Percentiles rank a stretch among this genome's conserved stretches.
Conservation (phyloP, 2,888 invertebrate genomes). For the Hymenopus coronatus region DNA sequence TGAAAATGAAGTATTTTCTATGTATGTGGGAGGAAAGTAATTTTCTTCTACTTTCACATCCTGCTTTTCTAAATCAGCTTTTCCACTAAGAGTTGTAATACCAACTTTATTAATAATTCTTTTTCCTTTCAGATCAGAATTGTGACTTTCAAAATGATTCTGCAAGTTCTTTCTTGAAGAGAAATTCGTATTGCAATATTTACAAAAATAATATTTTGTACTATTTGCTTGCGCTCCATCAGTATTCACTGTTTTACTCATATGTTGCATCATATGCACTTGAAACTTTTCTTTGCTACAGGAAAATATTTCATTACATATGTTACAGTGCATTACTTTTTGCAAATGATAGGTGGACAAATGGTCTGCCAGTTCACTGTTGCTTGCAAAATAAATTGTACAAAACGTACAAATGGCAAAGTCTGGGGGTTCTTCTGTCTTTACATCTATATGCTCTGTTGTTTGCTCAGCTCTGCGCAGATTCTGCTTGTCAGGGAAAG, state of each 20-base stretch:
- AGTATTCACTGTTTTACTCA: not conserved
- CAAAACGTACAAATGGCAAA: not conserved
- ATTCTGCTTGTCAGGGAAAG: slow-evolving; percentile 13
- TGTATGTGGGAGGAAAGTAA: not conserved
- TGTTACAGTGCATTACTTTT: not conserved
- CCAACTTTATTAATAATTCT: not conserved
- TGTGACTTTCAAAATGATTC: not conserved
- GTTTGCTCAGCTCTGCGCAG: slow-evolving; percentile 2
- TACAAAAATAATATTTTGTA: not conserved
- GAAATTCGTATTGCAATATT: not conserved
- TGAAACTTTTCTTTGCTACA: not conserved
- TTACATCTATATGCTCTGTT: not conserved
- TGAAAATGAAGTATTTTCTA: not conserved
- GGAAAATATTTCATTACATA: slow-evolving; percentile 3
- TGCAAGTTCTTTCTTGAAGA: not conserved
- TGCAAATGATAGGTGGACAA: not conserved
- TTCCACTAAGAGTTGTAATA: not conserved
- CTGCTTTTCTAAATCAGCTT: not conserved
- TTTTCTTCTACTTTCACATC: not conserved
- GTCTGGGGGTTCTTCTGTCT: not conserved
- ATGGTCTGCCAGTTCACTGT: slow-evolving; percentile 3
- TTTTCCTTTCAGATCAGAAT: not conserved
- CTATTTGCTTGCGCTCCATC: not conserved
- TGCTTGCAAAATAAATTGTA: not conserved
- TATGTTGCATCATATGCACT: not conserved